phyloP scores from a whole-genome alignment of 2,797 vertebrate species.

The Periparus ater region DNA sequence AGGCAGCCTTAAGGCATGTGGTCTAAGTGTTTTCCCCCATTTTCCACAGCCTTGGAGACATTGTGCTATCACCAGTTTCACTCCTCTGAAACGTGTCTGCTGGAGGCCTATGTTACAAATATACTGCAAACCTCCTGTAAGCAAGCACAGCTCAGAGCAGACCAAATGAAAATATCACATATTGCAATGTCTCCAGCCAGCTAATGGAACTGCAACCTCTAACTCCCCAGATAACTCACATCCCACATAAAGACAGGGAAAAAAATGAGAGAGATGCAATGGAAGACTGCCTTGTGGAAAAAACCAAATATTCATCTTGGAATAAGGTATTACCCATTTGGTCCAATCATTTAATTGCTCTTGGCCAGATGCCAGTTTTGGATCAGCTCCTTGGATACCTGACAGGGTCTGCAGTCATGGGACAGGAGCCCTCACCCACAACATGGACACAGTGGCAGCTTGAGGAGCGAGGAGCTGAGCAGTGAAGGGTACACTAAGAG shows the following conservation, averaged over 20 bases:
- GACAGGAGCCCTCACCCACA: background rate
- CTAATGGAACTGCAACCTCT: background rate
- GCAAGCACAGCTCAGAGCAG: background rate
- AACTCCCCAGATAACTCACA: background rate
- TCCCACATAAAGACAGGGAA: background rate
- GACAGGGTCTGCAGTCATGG: background rate
- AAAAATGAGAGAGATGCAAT: background rate
- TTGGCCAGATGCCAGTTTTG: background rate
- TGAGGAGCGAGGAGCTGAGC: background rate
- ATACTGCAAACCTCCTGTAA: background rate
- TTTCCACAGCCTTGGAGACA: background rate
- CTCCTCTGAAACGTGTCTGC: background rate
- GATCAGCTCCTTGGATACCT: background rate
- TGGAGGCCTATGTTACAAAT: background rate
- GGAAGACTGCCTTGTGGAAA: background rate
- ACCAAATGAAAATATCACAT: conserved; percentile 11
- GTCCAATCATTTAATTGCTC: background rate
- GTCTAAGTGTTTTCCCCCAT: background rate
- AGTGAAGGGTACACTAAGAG: background rate
- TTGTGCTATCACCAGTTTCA: background rate
- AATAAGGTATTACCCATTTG: background rate
- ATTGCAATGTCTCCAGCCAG: background rate
- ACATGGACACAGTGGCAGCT: background rate
- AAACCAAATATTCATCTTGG: background rate
- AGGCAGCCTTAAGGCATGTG: background rate